phyloP scores from a whole-genome alignment of 2,113 vertebrate species.

The Herpailurus yagouaroundi region DNA sequence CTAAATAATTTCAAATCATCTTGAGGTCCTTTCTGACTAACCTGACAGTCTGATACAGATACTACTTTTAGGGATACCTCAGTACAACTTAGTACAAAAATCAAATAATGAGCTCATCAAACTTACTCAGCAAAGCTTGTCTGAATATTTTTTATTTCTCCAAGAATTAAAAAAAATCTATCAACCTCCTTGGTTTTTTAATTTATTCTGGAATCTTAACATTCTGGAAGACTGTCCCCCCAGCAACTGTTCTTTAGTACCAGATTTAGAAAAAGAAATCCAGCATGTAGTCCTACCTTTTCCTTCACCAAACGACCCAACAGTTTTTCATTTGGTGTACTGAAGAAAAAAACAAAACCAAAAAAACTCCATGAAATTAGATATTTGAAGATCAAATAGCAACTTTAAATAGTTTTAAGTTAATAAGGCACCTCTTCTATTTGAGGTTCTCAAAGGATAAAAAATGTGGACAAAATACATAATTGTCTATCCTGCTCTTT shows the following conservation, averaged over 20 bases:
- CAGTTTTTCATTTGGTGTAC: slow-evolving; percentile 98
- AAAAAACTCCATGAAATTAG: slow-evolving; percentile 28
- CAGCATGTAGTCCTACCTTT: slow-evolving; percentile 89
- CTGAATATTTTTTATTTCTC: slow-evolving; percentile 8
- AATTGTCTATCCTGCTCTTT: background rate
- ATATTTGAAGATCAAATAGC: slow-evolving; percentile 24
- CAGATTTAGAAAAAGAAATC: slow-evolving; percentile 53
- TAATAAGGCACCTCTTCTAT: background rate
- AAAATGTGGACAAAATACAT: background rate
- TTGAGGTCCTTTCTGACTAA: background rate
- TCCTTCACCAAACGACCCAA: slow-evolving; percentile 97
- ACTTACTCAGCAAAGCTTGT: background rate
- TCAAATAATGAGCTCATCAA: background rate
- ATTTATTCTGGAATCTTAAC: background rate
- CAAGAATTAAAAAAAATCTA: background rate
- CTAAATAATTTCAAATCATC: slow-evolving; percentile 24
- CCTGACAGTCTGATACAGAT: background rate
- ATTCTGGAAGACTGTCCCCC: background rate
- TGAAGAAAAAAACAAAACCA: slow-evolving; percentile 82
- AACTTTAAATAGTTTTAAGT: background rate
- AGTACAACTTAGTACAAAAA: background rate
- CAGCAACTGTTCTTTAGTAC: background rate
- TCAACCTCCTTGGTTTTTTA: background rate
- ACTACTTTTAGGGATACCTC: background rate
- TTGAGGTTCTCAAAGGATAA: slow-evolving; percentile 41